These are phyloP conservation scores for Leptinotarsa lineolata DNA, from an alignment of 1,140 invertebrate genomes.

Conservation along the genomic window DNA sequence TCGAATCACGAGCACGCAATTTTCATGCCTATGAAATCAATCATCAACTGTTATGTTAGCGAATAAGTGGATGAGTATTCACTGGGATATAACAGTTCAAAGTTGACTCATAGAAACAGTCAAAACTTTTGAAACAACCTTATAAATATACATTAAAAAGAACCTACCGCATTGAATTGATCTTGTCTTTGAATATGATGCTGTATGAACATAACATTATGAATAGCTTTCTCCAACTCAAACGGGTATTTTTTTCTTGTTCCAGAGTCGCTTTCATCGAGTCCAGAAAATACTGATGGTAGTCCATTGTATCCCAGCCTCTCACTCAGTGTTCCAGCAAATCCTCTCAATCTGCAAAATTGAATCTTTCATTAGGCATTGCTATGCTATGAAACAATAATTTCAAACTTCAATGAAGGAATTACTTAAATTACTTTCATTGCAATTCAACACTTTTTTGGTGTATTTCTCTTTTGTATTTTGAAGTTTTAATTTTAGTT, in stretches of 20 bases:
- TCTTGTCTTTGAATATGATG: conserved; percentile 92
- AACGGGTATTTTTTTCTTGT: conserved; percentile 85
- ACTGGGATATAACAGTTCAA: too few species aligned
- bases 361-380: background rate
- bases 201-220: conserved; percentile 94
- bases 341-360: conserved; percentile 67
- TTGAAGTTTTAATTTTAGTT: too few species aligned
- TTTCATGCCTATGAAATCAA: too few species aligned
- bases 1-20: too few species aligned
- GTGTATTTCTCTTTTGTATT: too few species aligned
- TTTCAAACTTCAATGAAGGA: background rate
- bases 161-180: conserved; percentile 86
- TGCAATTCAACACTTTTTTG: too few species aligned
- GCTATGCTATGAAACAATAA: background rate
- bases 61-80: too few species aligned
- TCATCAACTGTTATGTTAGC: too few species aligned
- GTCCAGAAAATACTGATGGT: conserved; percentile 76
- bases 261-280: conserved; percentile 81
- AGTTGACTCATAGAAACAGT: too few species aligned
- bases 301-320: conserved; percentile 74
- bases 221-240: conserved; percentile 89
- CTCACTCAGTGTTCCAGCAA: conserved; percentile 69
- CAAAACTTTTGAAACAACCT: too few species aligned
- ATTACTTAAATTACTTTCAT: background rate
- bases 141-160: too few species aligned